phyloP scores from a whole-genome alignment of 1,140 invertebrate genomes.

The Helicoverpa zea region DNA sequence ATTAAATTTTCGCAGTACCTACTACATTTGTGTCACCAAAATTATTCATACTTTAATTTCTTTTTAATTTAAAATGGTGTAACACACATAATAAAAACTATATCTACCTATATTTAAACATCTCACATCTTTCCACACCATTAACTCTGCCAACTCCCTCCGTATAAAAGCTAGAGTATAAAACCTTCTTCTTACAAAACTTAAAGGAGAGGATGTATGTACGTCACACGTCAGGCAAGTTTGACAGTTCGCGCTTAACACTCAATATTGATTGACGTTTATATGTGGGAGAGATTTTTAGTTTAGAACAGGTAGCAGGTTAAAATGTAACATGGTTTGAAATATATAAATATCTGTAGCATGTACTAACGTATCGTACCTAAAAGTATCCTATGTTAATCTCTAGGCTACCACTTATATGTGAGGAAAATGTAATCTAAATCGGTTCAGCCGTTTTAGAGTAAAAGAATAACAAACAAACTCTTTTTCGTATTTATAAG shows the following conservation, averaged over 20 bases:
- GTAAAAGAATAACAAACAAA: no score
- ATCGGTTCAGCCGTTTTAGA: no score
- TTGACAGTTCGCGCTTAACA: conserved; percentile 1
- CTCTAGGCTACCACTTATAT: no score
- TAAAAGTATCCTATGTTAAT: no score
- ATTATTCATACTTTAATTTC: no score
- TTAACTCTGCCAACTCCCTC: background rate
- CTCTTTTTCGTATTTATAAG: no score
- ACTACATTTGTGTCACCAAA: no score
- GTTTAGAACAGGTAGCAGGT: background rate
- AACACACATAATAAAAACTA: background rate
- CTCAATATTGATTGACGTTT: conserved; percentile 36
- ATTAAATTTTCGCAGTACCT: no score
- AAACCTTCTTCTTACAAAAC: conserved; percentile 3
- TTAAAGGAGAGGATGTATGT: conserved; percentile 19
- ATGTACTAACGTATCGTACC: no score
- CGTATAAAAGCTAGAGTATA: background rate
- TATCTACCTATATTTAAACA: background rate
- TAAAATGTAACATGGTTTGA: background rate
- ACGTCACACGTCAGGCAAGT: conserved; percentile 24
- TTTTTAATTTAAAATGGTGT: no score
- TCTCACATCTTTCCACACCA: background rate
- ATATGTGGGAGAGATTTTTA: conserved; percentile 30
- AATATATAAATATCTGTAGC: no score
- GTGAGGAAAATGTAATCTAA: no score